These are phyloP conservation scores for Archocentrus centrarchus DNA, from an alignment of 2,113 vertebrate species.

Conservation along the genomic window DNA sequence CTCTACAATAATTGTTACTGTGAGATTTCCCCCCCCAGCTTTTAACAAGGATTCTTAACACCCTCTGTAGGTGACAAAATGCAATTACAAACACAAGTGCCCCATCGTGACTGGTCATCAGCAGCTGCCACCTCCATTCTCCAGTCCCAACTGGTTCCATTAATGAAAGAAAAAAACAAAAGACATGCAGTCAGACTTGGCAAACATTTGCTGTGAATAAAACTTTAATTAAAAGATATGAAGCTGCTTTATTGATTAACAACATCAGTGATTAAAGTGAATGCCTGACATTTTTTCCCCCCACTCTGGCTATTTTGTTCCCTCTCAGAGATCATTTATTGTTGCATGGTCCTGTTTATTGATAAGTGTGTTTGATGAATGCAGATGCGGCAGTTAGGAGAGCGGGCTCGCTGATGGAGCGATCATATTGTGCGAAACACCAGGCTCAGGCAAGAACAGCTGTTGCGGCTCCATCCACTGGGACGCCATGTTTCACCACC, in stretches of 20 bases:
- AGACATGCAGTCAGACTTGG: slow-evolving; percentile 79
- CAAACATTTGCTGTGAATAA: slow-evolving; percentile 88
- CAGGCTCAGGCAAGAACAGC: slow-evolving; percentile 93
- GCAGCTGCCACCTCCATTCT: slow-evolving; percentile 87
- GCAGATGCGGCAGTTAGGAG: slow-evolving; percentile 92
- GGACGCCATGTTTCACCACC: slow-evolving; percentile 91
- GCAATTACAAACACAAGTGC: slow-evolving; percentile 95
- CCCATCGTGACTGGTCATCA: slow-evolving; percentile 83
- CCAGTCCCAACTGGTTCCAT: slow-evolving; percentile 80
- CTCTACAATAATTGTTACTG: slow-evolving; percentile 93
- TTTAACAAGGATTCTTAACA: slow-evolving; percentile 98
- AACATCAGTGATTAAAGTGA: slow-evolving; percentile 90
- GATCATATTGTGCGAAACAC: slow-evolving; percentile 96
- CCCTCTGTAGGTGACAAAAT: slow-evolving; percentile 99
- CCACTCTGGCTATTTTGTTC: slow-evolving; percentile 83
- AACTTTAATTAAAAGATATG: slow-evolving; percentile 94
- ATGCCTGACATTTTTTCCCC: slow-evolving; percentile 79
- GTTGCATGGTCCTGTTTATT: slow-evolving; percentile 89
- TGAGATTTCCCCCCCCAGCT: slow-evolving; percentile 86
- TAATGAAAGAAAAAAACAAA: slow-evolving; percentile 68
- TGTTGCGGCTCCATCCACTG: slow-evolving; percentile 92
- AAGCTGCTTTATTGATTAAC: slow-evolving; percentile 94
- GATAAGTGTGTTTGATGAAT: slow-evolving; percentile 96
- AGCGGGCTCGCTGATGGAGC: slow-evolving; percentile 89
- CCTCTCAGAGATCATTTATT: slow-evolving; percentile 94